Evolutionary conservation across 2,113 vertebrate genomes (phyloP).

Genomic region (Vanacampus margaritifer): DNA sequence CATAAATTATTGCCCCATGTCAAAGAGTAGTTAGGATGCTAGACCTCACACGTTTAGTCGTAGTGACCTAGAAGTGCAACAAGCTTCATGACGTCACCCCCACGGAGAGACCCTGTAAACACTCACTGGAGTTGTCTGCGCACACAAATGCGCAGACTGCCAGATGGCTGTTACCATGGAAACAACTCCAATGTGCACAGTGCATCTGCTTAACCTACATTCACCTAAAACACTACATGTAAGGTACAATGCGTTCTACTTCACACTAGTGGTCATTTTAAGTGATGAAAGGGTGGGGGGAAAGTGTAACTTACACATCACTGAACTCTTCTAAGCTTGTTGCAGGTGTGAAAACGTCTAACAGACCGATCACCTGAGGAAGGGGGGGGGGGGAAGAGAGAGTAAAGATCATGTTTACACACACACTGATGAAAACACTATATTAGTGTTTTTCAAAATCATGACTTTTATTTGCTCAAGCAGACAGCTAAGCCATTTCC

Average conservation of each 20-base stretch:
- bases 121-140: constrained; percentile 29
- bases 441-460: not conserved
- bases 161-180: constrained; percentile 68
- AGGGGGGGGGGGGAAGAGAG: constrained; percentile 3
- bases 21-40: not conserved
- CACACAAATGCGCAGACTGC: constrained; percentile 21
- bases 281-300: not conserved
- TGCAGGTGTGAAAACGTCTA: constrained; percentile 93
- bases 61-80: not conserved
- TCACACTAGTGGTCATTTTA: not conserved
- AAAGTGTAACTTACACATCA: constrained; percentile 87
- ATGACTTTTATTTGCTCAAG: not conserved
- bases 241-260: not conserved
- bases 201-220: constrained; percentile 36
- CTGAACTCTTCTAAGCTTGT: constrained; percentile 90
- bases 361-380: constrained; percentile 88
- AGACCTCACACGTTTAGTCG: not conserved
- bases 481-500: not conserved
- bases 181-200: constrained; percentile 48
- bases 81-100: not conserved
- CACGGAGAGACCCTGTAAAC: not conserved
- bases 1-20: not conserved
- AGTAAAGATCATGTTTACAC: constrained; percentile 12
- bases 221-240: constrained; percentile 27
- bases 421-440: not conserved